A percentile compares a stretch with the other conserved stretches of the same genome.
Evolutionary conservation across 2,888 invertebrate species (phyloP).

Genomic region (Dinocampus coccinellae): DNA sequence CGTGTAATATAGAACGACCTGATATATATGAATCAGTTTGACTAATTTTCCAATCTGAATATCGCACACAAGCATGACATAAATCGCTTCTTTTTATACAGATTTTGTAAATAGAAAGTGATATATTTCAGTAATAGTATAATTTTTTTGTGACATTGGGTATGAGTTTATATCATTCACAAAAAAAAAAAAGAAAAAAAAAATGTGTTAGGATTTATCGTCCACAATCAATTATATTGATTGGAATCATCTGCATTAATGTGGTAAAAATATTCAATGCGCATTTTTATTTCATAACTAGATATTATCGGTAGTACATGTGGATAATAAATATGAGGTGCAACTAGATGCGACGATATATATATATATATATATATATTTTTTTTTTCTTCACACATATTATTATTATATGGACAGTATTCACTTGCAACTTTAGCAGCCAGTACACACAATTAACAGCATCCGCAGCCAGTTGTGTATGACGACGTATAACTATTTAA

Average conservation of each 20-base stretch:
- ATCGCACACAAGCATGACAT: slow-evolving; percentile 13
- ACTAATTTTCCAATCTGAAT: background rate
- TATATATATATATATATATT: background rate
- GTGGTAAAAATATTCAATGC: background rate
- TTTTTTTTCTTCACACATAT: slow-evolving; percentile 51
- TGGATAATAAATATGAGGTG: background rate
- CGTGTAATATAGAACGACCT: background rate
- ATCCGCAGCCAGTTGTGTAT: slow-evolving; percentile 66
- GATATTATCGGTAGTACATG: background rate
- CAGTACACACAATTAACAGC: slow-evolving; percentile 62
- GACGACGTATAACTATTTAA: slow-evolving; percentile 62
- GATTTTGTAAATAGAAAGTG: background rate
- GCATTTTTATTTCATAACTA: background rate
- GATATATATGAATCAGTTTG: background rate
- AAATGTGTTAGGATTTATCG: background rate
- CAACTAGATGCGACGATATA: background rate
- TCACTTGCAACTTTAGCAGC: slow-evolving; percentile 65
- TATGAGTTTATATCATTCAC: background rate
- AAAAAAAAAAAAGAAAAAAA: background rate
- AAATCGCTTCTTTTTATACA: slow-evolving; percentile 8
- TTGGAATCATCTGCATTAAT: background rate
- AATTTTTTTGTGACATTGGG: background rate
- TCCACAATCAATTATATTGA: background rate
- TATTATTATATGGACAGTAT: slow-evolving; percentile 65
- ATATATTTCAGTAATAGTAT: background rate